Conservation (phyloP, 2,888 invertebrate genomes). For the Stenolophus ochropezus region DNA sequence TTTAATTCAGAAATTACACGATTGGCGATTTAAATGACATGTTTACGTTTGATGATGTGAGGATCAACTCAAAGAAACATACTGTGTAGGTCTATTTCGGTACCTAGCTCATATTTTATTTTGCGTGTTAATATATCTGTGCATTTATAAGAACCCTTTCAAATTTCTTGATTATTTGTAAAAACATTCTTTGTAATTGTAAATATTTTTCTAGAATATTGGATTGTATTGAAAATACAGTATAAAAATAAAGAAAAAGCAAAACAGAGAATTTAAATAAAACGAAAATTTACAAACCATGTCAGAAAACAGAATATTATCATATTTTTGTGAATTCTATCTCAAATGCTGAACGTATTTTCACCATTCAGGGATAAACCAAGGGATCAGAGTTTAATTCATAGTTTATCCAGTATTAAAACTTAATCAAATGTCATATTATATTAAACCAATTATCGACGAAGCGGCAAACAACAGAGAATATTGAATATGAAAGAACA, state of each 20-base stretch:
- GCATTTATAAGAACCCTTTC: too few species aligned
- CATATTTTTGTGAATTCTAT: background rate
- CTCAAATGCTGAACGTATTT: background rate
- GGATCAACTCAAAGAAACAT: too few species aligned
- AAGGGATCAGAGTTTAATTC: background rate
- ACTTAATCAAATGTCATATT: background rate
- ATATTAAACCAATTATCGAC: background rate
- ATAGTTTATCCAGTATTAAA: constrained; percentile 3
- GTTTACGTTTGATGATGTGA: too few species aligned
- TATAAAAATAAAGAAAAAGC: background rate
- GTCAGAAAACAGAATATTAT: background rate
- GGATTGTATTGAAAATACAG: background rate
- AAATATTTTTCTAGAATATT: background rate
- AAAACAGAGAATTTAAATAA: constrained; percentile 2
- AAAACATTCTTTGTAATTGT: background rate
- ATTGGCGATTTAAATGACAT: too few species aligned
- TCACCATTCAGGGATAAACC: background rate
- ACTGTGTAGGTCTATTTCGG: too few species aligned
- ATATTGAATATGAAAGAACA: background rate
- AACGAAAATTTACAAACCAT: constrained; percentile 11
- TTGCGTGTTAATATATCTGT: background rate
- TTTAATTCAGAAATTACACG: too few species aligned
- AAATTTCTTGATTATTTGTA: too few species aligned
- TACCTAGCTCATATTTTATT: too few species aligned
- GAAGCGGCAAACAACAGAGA: background rate